A percentile compares a stretch with the other conserved stretches of the same genome.
These are phyloP conservation scores for Aleiodes sp. DNA, from an alignment of 1,140 invertebrate species.

Conservation along the genomic window DNA sequence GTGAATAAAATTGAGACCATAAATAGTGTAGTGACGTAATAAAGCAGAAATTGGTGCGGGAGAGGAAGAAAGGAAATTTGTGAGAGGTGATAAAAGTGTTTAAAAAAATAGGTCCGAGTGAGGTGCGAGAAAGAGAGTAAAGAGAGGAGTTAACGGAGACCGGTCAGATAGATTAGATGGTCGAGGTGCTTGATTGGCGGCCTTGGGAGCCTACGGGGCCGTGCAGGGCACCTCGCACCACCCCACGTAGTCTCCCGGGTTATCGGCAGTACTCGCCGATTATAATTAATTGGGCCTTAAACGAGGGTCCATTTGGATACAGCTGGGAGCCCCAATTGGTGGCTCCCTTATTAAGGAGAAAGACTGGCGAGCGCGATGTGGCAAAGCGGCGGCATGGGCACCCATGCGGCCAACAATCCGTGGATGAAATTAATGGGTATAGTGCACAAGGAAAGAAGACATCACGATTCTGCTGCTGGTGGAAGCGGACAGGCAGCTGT, in stretches of 20 bases:
- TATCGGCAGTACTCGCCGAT: constrained; percentile 28
- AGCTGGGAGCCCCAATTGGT: constrained; percentile 49
- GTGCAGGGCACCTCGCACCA: constrained; percentile 58
- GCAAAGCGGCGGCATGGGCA: constrained; percentile 80
- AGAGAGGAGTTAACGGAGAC: constrained; percentile 38
- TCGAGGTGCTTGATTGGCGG: constrained; percentile 58
- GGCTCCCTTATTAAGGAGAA: constrained; percentile 49
- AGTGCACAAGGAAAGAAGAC: constrained; percentile 77
- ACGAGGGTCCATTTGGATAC: constrained; percentile 25
- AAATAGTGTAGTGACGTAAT: neutral
- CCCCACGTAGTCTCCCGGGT: constrained; percentile 45
- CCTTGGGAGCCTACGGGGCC: constrained; percentile 63
- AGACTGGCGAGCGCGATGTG: constrained; percentile 73
- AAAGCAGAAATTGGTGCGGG: neutral
- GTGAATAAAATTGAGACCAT: too few relatives aligned
- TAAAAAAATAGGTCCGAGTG: constrained; percentile 5
- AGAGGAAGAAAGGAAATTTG: neutral
- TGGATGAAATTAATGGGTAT: constrained; percentile 86
- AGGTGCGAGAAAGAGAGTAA: neutral
- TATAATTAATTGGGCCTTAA: constrained; percentile 30
- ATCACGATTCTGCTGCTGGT: constrained; percentile 69
- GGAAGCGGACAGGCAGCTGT: constrained; percentile 64
- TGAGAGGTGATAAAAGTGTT: neutral
- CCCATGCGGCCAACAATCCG: constrained; percentile 78
- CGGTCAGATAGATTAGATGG: constrained; percentile 59